These are phyloP conservation scores for Lepidocolaptes lacrymiger DNA, from an alignment of 2,797 vertebrate species.

Conservation along the genomic window DNA sequence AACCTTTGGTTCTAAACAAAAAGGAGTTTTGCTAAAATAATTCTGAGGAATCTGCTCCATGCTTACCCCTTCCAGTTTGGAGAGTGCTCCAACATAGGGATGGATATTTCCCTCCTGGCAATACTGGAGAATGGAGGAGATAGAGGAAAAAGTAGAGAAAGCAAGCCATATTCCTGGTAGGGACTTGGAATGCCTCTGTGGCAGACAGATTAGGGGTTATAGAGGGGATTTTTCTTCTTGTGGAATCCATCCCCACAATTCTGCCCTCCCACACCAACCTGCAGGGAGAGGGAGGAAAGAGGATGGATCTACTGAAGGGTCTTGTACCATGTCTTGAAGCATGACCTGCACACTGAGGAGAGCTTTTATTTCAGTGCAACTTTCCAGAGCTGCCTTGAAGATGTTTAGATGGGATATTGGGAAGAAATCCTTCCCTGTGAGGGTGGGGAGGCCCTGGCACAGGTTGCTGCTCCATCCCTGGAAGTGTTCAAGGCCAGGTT, in stretches of 20 bases:
- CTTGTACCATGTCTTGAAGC: neutral
- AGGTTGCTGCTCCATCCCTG: neutral
- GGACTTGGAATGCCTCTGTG: neutral
- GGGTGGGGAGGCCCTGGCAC: neutral
- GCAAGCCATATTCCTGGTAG: neutral
- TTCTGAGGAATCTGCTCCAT: neutral
- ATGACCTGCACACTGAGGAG: neutral
- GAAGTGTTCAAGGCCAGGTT: neutral
- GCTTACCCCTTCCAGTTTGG: slow-evolving; percentile 45
- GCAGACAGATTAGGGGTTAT: slow-evolving; percentile 20
- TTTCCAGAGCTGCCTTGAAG: slow-evolving; percentile 52
- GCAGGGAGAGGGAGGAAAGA: neutral
- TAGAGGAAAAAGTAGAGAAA: neutral
- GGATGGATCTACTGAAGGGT: neutral
- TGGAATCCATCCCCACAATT: slow-evolving; percentile 51
- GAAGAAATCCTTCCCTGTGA: neutral
- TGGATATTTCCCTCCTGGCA: slow-evolving; percentile 36
- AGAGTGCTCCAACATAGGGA: neutral
- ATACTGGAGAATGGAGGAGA: slow-evolving; percentile 27
- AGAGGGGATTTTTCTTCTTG: slow-evolving; percentile 37
- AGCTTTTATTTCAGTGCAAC: neutral
- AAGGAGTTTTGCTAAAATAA: neutral
- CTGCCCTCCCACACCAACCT: slow-evolving; percentile 62
- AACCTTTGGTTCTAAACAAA: neutral
- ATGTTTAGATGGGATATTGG: neutral